Base-by-base conservation (phyloP, 2,797 vertebrate species). In the Antennarius maculatus region DNA sequence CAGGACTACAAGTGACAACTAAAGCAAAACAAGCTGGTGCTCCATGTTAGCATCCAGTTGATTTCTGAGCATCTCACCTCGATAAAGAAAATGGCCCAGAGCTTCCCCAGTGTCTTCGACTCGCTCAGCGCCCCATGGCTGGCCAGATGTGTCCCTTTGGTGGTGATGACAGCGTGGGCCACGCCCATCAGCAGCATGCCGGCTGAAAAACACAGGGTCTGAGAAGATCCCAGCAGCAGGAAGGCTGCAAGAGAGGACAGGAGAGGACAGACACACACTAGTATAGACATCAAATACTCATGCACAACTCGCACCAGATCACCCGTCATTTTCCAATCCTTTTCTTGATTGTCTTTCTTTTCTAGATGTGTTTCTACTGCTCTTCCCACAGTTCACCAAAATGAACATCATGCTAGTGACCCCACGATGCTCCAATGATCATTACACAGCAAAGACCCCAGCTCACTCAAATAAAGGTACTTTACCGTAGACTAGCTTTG, bases 51-150 rank as follows among this genome's bases (percentile, higher is more conserved):
- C 37, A 3, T 39, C 9, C 9, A 10, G 37, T 39, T 15, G 29
- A 37, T 62, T 43, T 37, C 18, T 51, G 49, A 55, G 23, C 18
- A 1, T 54, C 86, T 6, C 87, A 98, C 97, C 96, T 99, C 97
- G 2, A 97, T 93, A 80, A 98, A 98, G 92, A 99, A 97, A 50
- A 96, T 15, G n/a, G 92, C 91, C 95, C 95, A 97, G 80, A 97
- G 71, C 76, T 91, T 92, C 5, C 75, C 81, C 95, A 95, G 96
- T 43, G 91, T 69, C 45, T 86, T 92, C 13, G 97, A 98, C 65
- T 96, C 87, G 0, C 92, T 95, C 81, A 99, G 93, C 0, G 94
- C 85, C 0, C 94, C 93, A 28, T 99, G 97, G 77, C 94, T 96
- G 69, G 96, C 94, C 91, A 97, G 88, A 66, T 99, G 97, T 7